phyloP scores from a whole-genome alignment of 2,888 invertebrate species.

The Mellilla xanthometata region DNA sequence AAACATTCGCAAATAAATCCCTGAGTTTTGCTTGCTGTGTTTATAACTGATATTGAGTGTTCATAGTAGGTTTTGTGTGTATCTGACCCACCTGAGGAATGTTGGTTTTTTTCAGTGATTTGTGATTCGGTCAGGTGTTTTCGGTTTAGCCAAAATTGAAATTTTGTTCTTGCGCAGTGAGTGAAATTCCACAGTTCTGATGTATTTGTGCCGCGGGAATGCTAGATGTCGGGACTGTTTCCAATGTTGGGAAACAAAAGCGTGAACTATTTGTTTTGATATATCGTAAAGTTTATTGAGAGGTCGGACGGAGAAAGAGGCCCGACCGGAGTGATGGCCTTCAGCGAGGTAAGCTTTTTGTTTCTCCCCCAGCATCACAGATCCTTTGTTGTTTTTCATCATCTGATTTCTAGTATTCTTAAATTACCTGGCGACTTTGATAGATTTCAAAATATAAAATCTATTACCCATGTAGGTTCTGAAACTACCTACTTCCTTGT shows the following conservation, averaged over 20 bases:
- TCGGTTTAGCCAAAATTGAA: conserved; percentile 75
- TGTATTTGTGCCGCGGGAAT: conserved; percentile 79
- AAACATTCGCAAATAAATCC: conserved; percentile 49
- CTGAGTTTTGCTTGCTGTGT: conserved; percentile 54
- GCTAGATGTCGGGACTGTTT: conserved; percentile 79
- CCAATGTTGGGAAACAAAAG: conserved; percentile 81
- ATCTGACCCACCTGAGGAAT: conserved; percentile 85
- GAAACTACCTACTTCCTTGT: conserved; percentile 1
- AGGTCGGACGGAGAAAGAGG: conserved; percentile 80
- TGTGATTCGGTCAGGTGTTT: conserved; percentile 84
- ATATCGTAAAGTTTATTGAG: conserved; percentile 69
- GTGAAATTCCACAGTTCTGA: conserved; percentile 76
- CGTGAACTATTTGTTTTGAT: conserved; percentile 82
- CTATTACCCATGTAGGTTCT: conserved; percentile 8
- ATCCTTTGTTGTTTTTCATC: conserved; percentile 23
- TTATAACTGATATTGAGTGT: conserved; percentile 47
- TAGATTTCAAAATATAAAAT: conserved; percentile 1
- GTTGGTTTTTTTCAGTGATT: conserved; percentile 84
- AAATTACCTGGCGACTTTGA: not conserved
- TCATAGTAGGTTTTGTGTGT: conserved; percentile 55
- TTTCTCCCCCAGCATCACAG: conserved; percentile 31
- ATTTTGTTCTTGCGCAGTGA: conserved; percentile 82
- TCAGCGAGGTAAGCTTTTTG: conserved; percentile 86
- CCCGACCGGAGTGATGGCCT: conserved; percentile 87
- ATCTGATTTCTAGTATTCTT: conserved; percentile 3